Percentiles rank a stretch among this genome's conserved stretches.
Conservation (phyloP, 1,140 invertebrate species). For the Diabrotica virgifera region DNA sequence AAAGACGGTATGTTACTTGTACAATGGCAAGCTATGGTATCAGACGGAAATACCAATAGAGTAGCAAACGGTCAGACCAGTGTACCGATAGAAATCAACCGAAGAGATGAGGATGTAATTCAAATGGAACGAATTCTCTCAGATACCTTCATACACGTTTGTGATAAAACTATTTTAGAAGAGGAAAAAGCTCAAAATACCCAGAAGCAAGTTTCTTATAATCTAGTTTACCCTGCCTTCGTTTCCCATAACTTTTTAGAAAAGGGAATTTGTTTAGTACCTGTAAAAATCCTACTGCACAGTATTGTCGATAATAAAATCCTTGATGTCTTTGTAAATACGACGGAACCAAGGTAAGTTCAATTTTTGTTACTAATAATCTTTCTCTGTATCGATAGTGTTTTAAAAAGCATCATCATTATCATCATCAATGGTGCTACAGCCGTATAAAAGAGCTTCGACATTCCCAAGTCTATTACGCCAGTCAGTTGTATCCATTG, state of each 20-base stretch:
- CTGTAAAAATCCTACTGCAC: slow-evolving; percentile 53
- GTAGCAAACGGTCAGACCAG: slow-evolving; percentile 53
- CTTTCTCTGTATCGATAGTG: neutral
- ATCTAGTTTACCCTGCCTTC: slow-evolving; percentile 51
- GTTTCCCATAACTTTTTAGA: slow-evolving; percentile 55
- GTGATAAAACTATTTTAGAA: slow-evolving; percentile 19
- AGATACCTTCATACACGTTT: slow-evolving; percentile 28
- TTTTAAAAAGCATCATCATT: neutral
- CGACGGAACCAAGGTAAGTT: slow-evolving; percentile 38
- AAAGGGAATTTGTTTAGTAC: slow-evolving; percentile 54
- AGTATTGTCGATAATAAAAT: slow-evolving; percentile 33
- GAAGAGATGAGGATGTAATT: slow-evolving; percentile 21
- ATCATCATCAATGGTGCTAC: too few relatives aligned
- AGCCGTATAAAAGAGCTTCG: too few relatives aligned
- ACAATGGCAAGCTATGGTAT: slow-evolving; percentile 53
- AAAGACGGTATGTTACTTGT: slow-evolving; percentile 51
- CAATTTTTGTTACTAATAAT: neutral
- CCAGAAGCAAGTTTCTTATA: slow-evolving; percentile 50
- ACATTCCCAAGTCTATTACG: too few relatives aligned
- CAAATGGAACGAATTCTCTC: slow-evolving; percentile 25
- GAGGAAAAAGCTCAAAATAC: slow-evolving; percentile 20
- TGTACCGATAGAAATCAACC: slow-evolving; percentile 43
- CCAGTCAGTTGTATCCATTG: too few relatives aligned
- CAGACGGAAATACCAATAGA: slow-evolving; percentile 44
- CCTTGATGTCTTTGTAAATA: slow-evolving; percentile 41